phyloP scores from a whole-genome alignment of 2,113 vertebrate species.

The Hippocampus guttulatus region DNA sequence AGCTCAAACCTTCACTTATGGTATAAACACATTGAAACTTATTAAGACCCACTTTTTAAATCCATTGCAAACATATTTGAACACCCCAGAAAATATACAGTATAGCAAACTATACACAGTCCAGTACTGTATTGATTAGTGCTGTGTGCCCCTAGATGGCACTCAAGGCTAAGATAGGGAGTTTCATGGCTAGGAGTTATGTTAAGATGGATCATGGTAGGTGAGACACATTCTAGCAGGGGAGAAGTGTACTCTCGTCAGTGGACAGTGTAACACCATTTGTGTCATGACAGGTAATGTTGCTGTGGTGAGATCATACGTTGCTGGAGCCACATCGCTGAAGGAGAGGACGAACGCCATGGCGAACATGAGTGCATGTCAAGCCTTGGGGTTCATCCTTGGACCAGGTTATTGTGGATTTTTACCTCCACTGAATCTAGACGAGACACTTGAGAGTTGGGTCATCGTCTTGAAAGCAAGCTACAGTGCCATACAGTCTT shows the following conservation, averaged over 20 bases:
- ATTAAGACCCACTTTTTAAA: neutral
- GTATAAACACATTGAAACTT: conserved; percentile 7
- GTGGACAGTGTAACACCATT: neutral
- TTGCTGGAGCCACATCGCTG: conserved; percentile 90
- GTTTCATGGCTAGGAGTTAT: neutral
- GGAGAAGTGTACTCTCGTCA: too few species aligned
- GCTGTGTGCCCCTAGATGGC: neutral
- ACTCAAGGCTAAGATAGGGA: neutral
- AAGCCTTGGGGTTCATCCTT: conserved; percentile 93
- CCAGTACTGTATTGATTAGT: too few species aligned
- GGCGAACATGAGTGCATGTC: conserved; percentile 92
- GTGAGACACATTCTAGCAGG: too few species aligned
- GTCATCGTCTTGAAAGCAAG: neutral
- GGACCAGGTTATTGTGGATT: conserved; percentile 81
- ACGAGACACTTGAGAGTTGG: neutral
- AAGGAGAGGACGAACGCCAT: conserved; percentile 87
- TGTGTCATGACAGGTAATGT: conserved; percentile 79
- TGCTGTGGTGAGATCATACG: conserved; percentile 88
- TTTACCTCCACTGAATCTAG: neutral
- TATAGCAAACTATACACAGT: too few species aligned
- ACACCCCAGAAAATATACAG: too few species aligned
- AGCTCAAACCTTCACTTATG: neutral
- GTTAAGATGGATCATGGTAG: too few species aligned
- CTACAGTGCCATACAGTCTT: neutral
- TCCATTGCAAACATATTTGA: too few species aligned